Percentiles rank a stretch among this genome's conserved stretches.
Evolutionary conservation across 2,888 invertebrate genomes (phyloP).

Genomic region (Osmoderma eremita): DNA sequence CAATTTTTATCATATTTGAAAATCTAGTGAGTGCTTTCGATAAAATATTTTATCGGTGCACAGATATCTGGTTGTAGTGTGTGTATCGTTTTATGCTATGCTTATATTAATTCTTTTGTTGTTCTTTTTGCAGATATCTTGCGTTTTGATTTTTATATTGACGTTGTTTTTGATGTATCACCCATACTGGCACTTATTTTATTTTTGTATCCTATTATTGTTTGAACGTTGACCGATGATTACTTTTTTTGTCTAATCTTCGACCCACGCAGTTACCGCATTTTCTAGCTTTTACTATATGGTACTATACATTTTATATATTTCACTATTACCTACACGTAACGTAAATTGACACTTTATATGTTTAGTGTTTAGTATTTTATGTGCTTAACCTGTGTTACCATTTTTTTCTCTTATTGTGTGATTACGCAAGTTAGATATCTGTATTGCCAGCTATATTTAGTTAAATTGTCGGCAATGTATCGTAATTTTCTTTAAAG

Average conservation of each 20-base stretch:
- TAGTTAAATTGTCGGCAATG: constrained; percentile 15
- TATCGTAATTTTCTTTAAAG: constrained; percentile 3
- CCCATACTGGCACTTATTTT: constrained; percentile 55
- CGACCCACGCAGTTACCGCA: constrained; percentile 11
- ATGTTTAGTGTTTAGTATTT: constrained; percentile 16
- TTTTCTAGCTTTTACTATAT: constrained; percentile 10
- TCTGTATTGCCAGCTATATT: constrained; percentile 10
- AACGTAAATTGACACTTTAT: background rate
- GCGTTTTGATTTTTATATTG: constrained; percentile 52
- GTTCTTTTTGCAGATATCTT: constrained; percentile 50
- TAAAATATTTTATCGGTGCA: no score
- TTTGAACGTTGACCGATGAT: constrained; percentile 21
- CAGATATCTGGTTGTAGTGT: background rate
- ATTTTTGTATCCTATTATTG: constrained; percentile 50
- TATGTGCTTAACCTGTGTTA: constrained; percentile 18
- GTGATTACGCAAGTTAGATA: constrained; percentile 14
- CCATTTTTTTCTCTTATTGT: constrained; percentile 6
- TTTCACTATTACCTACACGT: constrained; percentile 10
- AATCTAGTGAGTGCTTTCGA: no score
- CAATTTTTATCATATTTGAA: background rate
- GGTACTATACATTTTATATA: constrained; percentile 20
- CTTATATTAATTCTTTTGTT: constrained; percentile 32
- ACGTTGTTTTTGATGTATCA: constrained; percentile 57
- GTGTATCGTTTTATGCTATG: background rate
- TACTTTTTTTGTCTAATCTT: constrained; percentile 14